These are phyloP conservation scores for Archocentrus centrarchus DNA, from an alignment of 2,113 vertebrate genomes.

Conservation along the genomic window DNA sequence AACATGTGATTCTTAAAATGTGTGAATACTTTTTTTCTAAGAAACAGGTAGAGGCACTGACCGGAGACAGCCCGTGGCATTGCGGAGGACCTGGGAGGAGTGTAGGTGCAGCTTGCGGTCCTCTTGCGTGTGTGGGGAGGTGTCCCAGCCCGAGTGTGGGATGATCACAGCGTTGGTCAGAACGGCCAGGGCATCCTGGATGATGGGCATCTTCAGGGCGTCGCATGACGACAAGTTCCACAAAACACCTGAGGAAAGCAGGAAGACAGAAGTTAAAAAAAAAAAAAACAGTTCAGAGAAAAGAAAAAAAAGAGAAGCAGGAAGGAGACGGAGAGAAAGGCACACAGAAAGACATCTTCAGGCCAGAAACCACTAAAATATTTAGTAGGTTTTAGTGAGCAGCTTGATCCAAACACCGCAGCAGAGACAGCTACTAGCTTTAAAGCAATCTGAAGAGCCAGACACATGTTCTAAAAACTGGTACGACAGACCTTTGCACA, in stretches of 20 bases:
- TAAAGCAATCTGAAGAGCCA: not conserved
- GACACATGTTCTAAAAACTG: not conserved
- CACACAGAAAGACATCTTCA: not conserved
- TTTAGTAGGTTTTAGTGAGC: slow-evolving; percentile 25
- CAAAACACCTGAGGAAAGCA: slow-evolving; percentile 87
- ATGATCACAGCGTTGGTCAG: slow-evolving; percentile 98
- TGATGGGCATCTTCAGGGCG: slow-evolving; percentile 99
- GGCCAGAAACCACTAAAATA: slow-evolving; percentile 20
- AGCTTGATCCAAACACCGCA: not conserved
- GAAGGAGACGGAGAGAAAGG: not conserved
- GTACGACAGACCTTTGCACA: not conserved
- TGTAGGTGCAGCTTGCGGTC: slow-evolving; percentile 96
- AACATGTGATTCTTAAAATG: not conserved
- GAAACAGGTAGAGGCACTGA: slow-evolving; percentile 71
- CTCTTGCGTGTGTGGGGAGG: slow-evolving; percentile 90
- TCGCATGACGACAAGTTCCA: slow-evolving; percentile 99
- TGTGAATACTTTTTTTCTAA: not conserved
- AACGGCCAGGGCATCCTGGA: slow-evolving; percentile 96
- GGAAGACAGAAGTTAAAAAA: not conserved
- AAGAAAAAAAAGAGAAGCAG: not conserved
- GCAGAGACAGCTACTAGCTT: not conserved
- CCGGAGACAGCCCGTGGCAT: slow-evolving; percentile 98
- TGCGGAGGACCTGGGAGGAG: slow-evolving; percentile 98
- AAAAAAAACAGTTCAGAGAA: not conserved
- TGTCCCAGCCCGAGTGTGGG: slow-evolving; percentile 98